Percentiles rank a stretch among this genome's conserved stretches.
Conservation (phyloP, 2,888 invertebrate genomes). For the Cerastis rubricosa region DNA sequence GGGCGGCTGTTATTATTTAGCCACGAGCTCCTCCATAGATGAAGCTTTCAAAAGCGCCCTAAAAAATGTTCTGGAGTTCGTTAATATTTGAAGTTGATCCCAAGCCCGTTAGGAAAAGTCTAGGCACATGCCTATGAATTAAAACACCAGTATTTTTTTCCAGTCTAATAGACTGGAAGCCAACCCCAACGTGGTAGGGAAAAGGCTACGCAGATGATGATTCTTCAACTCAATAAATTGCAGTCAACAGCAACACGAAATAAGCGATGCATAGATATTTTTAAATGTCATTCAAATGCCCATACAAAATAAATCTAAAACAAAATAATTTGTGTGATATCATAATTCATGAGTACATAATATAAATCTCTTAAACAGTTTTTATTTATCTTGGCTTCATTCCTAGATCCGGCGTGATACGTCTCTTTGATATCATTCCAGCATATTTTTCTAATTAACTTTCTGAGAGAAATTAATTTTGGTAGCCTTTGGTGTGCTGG, state of each 20-base stretch:
- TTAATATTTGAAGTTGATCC: no score
- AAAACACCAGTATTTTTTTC: no score
- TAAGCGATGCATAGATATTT: not conserved
- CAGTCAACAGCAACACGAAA: not conserved
- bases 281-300: not conserved
- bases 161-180: no score
- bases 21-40: no score
- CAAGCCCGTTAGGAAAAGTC: no score
- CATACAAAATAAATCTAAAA: not conserved
- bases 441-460: slow-evolving; percentile 40
- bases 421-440: slow-evolving; percentile 35
- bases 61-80: no score
- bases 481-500: not conserved
- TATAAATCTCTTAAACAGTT: not conserved
- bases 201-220: not conserved
- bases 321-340: not conserved
- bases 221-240: not conserved
- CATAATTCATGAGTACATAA: slow-evolving; percentile 11
- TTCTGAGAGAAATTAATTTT: slow-evolving; percentile 7
- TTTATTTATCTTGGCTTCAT: slow-evolving; percentile 47
- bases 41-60: no score
- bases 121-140: no score
- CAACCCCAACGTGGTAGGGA: no score
- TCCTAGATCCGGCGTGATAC: slow-evolving; percentile 21
- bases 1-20: no score